Percentiles rank a stretch among this genome's conserved stretches.
Conservation (phyloP, 1,140 invertebrate genomes). For the Campodea augens region DNA sequence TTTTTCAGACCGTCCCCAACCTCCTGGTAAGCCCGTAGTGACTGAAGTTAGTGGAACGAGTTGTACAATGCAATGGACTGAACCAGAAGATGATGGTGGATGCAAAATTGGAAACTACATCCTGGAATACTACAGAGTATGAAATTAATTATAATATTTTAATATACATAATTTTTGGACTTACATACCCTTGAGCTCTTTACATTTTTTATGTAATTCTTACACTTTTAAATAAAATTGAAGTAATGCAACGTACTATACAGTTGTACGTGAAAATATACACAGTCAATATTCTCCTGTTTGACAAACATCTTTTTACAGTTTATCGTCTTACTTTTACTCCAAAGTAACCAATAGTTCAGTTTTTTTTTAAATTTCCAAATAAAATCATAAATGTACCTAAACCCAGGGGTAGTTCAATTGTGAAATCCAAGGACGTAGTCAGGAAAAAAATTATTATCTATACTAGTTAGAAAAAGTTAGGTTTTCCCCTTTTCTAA, state of each 20-base stretch:
- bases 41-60: slow-evolving; percentile 52
- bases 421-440: too few species aligned
- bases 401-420: too few species aligned
- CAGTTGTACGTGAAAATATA: too few species aligned
- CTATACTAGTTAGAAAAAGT: too few species aligned
- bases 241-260: too few species aligned
- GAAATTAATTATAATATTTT: slow-evolving; percentile 10
- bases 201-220: not conserved
- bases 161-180: not conserved
- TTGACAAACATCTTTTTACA: not conserved
- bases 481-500: too few species aligned
- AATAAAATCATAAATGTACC: too few species aligned
- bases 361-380: slow-evolving; percentile 1
- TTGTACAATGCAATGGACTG: slow-evolving; percentile 70
- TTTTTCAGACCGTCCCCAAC: slow-evolving; percentile 49
- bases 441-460: too few species aligned
- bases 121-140: slow-evolving; percentile 72
- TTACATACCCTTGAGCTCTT: not conserved
- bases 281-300: not conserved
- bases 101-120: slow-evolving; percentile 82
- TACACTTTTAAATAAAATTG: not conserved
- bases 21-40: slow-evolving; percentile 59
- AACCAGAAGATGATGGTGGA: slow-evolving; percentile 79
- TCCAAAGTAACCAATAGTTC: not conserved
- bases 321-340: not conserved